Percentiles rank a stretch among this genome's conserved stretches.
phyloP scores from a whole-genome alignment of 2,113 vertebrate species.

The Cinclus cinclus region DNA sequence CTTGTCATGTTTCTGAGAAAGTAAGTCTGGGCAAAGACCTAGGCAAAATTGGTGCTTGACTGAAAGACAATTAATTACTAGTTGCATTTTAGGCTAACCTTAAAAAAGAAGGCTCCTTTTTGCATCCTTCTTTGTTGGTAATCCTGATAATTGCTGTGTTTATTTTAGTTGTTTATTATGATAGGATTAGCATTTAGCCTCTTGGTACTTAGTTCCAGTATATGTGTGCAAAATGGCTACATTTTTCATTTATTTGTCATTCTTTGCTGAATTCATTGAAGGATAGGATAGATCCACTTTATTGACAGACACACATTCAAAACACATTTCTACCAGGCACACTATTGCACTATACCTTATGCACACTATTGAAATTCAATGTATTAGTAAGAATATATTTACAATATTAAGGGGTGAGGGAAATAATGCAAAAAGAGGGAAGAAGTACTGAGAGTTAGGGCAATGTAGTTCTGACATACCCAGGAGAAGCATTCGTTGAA shows the following conservation, averaged over 20 bases:
- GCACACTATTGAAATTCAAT: constrained; percentile 60
- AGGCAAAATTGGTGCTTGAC: neutral
- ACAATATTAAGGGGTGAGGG: constrained; percentile 36
- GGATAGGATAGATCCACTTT: neutral
- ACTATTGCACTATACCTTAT: constrained; percentile 23
- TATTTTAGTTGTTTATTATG: neutral
- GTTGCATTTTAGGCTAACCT: neutral
- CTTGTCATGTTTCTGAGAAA: neutral
- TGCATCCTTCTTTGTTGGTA: neutral
- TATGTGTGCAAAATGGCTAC: neutral
- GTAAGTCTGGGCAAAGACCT: neutral
- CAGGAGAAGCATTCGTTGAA: constrained; percentile 10
- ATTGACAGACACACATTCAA: neutral
- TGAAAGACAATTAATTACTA: neutral
- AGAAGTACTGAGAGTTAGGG: constrained; percentile 31
- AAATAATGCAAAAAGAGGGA: neutral
- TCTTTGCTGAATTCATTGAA: neutral
- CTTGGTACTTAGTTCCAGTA: neutral
- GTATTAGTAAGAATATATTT: constrained; percentile 39
- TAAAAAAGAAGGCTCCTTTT: neutral
- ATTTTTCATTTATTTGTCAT: neutral
- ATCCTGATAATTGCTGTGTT: neutral
- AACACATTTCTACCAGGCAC: neutral
- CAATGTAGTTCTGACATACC: neutral
- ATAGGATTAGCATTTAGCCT: neutral